Percentiles rank a stretch among this genome's conserved stretches.
Evolutionary conservation across 2,113 vertebrate genomes (phyloP).

Genomic region (Ceyx cyanopectus): DNA sequence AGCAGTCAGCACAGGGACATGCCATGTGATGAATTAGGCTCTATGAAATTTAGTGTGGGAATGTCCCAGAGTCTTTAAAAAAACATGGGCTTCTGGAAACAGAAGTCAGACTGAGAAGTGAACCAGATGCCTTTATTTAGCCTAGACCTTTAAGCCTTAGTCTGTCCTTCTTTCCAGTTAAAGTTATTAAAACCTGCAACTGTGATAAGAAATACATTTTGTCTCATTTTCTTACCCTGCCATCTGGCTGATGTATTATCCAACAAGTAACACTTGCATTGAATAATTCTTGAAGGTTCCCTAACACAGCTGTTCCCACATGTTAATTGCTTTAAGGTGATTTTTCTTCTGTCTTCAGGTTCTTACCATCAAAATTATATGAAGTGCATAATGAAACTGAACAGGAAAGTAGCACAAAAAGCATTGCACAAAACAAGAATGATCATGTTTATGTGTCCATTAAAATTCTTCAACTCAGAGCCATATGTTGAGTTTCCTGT

Average conservation of each 20-base stretch:
- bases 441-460: slow-evolving; percentile 59
- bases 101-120: neutral
- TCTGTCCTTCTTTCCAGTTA: neutral
- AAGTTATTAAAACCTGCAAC: slow-evolving; percentile 34
- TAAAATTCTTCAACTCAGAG: slow-evolving; percentile 53
- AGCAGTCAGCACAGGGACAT: neutral
- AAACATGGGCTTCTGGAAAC: neutral
- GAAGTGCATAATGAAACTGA: slow-evolving; percentile 49
- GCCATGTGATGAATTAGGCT: neutral
- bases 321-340: slow-evolving; percentile 53
- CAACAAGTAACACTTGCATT: slow-evolving; percentile 5
- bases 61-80: neutral
- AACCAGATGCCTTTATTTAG: neutral
- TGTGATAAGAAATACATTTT: neutral
- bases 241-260: slow-evolving; percentile 58
- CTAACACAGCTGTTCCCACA: slow-evolving; percentile 52
- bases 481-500: slow-evolving; percentile 48
- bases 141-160: slow-evolving; percentile 19
- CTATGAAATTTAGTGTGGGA: neutral
- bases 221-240: slow-evolving; percentile 34
- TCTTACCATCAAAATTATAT: slow-evolving; percentile 56
- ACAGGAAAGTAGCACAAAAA: slow-evolving; percentile 35
- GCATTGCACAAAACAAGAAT: slow-evolving; percentile 25
- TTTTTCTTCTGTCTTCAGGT: slow-evolving; percentile 51
- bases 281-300: slow-evolving; percentile 44